Base-by-base conservation (phyloP, 1,140 invertebrate species). In the Drosophila lowei region DNA sequence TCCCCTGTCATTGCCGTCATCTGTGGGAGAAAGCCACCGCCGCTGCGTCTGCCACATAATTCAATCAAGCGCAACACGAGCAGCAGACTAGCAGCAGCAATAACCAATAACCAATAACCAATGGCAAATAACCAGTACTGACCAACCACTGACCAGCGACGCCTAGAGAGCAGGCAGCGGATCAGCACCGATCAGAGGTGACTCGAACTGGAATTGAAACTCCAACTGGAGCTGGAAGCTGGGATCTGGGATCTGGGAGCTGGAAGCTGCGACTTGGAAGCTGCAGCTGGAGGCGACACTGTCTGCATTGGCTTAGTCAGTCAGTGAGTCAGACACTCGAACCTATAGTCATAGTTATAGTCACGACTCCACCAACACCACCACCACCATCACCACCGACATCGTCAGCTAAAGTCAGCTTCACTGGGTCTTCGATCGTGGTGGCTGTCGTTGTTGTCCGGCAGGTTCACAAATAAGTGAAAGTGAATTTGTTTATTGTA, bases 401-500 rank as follows among this genome's bases (percentile, higher is more conserved):
- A 54, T 28, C 43, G n/a, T 15, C 58, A 38, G 11, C 34, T 38
- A 11, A 13, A 13, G 30, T 18, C 46, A 15, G 5, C 43, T 54
- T 48, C 30, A 49, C 15, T 23, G 23, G 3, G 44, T 56, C 16
- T 50, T 46, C 23, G 57, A 18, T 25, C 23, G 28, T 21, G 21
- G 28, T 42, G 41, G 44, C 47, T 54, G 18, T 21, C 13, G 15
- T 30, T 55, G 70, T 55, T 60, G 61, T 53, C 54, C 44, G 78
- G 63, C 79, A 81, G 79, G 79, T 81, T 81, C 80, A 88, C 78
- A 83, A 88, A 88, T 88, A 86, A 86, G 83, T 86, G 83, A 86
- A 86, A 86, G 83, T 86, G 83, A 86, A 86, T 86, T 86, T 86
- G 83, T 88, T 86, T 86, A 86, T 88, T 85, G 64, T 86, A 65